Evolutionary conservation across 2,797 vertebrate genomes (phyloP).

Genomic region (Anguilla pacifica): DNA sequence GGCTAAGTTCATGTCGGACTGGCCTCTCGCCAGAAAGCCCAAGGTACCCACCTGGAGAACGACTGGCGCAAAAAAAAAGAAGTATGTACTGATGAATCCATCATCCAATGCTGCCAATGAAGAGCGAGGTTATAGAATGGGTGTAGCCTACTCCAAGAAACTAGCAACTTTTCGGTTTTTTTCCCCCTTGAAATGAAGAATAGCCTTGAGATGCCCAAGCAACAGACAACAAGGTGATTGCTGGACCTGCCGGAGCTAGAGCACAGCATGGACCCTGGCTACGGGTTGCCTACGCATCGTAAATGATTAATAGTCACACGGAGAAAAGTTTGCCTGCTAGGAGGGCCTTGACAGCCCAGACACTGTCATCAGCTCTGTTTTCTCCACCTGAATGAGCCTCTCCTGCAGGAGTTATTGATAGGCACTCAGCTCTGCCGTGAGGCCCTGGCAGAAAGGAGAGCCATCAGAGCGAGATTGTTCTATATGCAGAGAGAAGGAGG

Average conservation of each 20-base stretch:
- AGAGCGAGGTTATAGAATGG: slow-evolving; percentile 5
- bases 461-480: slow-evolving; percentile 20
- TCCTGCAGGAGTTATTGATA: slow-evolving; percentile 18
- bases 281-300: slow-evolving; percentile 14
- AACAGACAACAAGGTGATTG: slow-evolving; percentile 29
- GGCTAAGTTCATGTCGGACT: neutral
- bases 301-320: slow-evolving; percentile 28
- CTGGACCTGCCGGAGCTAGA: neutral
- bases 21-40: neutral
- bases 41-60: neutral
- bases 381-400: slow-evolving; percentile 19
- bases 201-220: slow-evolving; percentile 17
- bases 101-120: neutral
- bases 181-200: slow-evolving; percentile 15
- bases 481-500: neutral
- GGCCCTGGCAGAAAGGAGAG: slow-evolving; percentile 9
- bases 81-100: neutral
- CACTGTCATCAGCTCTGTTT: slow-evolving; percentile 31
- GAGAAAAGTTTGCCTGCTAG: slow-evolving; percentile 27
- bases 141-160: slow-evolving; percentile 6
- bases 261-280: neutral
- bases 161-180: neutral
- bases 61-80: neutral
- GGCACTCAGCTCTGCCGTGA: neutral
- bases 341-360: slow-evolving; percentile 29